phyloP scores from a whole-genome alignment of 1,140 invertebrate species.

The Megalopta genalis region DNA sequence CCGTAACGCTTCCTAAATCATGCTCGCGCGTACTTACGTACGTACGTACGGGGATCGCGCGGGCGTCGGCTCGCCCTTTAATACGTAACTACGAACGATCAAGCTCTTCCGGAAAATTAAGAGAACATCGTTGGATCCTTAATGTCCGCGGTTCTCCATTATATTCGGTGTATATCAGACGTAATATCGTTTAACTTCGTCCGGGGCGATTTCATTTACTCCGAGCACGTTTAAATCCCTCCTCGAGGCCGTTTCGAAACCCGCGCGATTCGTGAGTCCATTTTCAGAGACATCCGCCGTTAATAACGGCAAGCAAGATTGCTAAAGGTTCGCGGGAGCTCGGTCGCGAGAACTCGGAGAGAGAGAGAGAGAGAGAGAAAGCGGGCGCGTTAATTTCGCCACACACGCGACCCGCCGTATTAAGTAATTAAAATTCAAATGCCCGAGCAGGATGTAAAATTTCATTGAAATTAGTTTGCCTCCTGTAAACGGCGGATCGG shows the following conservation, averaged over 20 bases:
- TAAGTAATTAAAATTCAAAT: slow-evolving; percentile 41
- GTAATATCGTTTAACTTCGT: slow-evolving; percentile 44
- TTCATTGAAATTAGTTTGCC: slow-evolving; percentile 27
- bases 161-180: slow-evolving; percentile 47
- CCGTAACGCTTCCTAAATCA: slow-evolving; percentile 22
- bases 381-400: not conserved
- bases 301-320: slow-evolving; percentile 23
- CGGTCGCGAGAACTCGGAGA: too few relatives aligned
- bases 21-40: not conserved
- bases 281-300: slow-evolving; percentile 41
- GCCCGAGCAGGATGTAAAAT: not conserved
- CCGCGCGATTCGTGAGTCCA: slow-evolving; percentile 24
- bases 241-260: slow-evolving; percentile 5
- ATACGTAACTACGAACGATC: slow-evolving; percentile 34
- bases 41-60: not conserved
- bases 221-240: slow-evolving; percentile 39
- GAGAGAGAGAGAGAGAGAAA: too few relatives aligned
- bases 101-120: slow-evolving; percentile 36
- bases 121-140: slow-evolving; percentile 41
- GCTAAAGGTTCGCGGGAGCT: not conserved
- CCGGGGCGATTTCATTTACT: slow-evolving; percentile 44
- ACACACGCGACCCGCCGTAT: not conserved
- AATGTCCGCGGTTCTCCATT: slow-evolving; percentile 38
- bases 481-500: slow-evolving; percentile 17
- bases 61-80: not conserved